Conservation (phyloP, 2,797 vertebrate genomes). For the Coregonus sp. region DNA sequence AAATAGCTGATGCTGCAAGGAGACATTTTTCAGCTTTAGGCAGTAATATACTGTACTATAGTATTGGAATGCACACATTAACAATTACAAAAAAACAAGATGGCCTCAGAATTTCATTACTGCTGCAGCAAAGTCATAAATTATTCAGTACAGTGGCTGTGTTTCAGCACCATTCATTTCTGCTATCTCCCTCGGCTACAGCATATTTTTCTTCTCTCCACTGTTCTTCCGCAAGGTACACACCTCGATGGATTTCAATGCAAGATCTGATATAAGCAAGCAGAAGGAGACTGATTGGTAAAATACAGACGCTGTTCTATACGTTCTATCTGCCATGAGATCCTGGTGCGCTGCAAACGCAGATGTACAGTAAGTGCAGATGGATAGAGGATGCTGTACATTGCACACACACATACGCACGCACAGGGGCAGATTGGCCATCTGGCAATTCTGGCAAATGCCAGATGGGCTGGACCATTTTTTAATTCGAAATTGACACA, state of each 20-base stretch:
- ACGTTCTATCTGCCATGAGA: neutral
- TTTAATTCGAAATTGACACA: no score
- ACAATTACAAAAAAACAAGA: slow-evolving; percentile 58
- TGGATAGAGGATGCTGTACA: neutral
- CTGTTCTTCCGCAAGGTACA: slow-evolving; percentile 32
- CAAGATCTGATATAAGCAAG: slow-evolving; percentile 5
- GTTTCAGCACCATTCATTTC: slow-evolving; percentile 63
- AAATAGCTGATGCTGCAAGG: neutral
- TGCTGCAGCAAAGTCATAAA: slow-evolving; percentile 72
- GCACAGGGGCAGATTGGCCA: neutral
- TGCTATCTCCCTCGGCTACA: slow-evolving; percentile 56
- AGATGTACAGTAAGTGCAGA: neutral
- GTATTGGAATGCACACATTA: slow-evolving; percentile 43
- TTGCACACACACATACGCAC: neutral
- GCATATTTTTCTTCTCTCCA: slow-evolving; percentile 46
- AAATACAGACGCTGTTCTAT: neutral
- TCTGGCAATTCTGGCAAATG: no score
- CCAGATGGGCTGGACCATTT: no score
- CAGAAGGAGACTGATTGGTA: neutral
- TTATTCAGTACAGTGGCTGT: slow-evolving; percentile 71
- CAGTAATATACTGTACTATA: slow-evolving; percentile 33
- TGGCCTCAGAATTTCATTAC: slow-evolving; percentile 67
- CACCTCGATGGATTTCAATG: slow-evolving; percentile 17
- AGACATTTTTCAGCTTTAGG: slow-evolving; percentile 31
- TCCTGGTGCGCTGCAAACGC: neutral